These are phyloP conservation scores for Eupithecia centaureata DNA, from an alignment of 2,888 invertebrate species.

Conservation along the genomic window DNA sequence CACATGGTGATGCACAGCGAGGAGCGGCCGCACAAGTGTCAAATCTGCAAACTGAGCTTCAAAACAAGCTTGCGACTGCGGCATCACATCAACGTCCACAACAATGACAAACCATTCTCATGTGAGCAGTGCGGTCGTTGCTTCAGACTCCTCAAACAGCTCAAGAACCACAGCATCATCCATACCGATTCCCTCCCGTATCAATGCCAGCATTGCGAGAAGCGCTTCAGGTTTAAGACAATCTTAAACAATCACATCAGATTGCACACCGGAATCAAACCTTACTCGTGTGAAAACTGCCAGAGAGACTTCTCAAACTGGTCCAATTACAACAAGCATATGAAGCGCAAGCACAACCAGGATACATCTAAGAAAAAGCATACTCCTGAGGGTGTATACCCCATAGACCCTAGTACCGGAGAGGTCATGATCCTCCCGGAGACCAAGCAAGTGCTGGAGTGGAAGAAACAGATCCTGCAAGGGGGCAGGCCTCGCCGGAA, in stretches of 20 bases:
- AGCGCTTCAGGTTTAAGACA: constrained; percentile 80
- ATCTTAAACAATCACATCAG: constrained; percentile 78
- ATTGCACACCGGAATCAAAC: constrained; percentile 87
- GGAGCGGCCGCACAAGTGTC: constrained; percentile 62
- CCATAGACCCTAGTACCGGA: constrained; percentile 61
- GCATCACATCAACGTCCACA: constrained; percentile 59
- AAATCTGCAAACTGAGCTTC: constrained; percentile 66
- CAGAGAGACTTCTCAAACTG: constrained; percentile 88
- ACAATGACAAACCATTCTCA: constrained; percentile 56
- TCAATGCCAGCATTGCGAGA: constrained; percentile 87
- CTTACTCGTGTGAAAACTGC: constrained; percentile 88
- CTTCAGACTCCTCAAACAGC: constrained; percentile 58
- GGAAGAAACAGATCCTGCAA: constrained; percentile 59
- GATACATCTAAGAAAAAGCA: constrained; percentile 63
- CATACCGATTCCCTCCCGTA: constrained; percentile 89
- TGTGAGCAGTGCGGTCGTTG: constrained; percentile 62
- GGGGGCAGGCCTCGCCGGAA: constrained; percentile 45
- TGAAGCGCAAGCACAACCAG: constrained; percentile 88
- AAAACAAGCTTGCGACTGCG: constrained; percentile 55
- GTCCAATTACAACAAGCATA: constrained; percentile 91
- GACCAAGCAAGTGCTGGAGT: constrained; percentile 57
- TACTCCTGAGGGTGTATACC: constrained; percentile 69
- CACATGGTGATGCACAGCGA: constrained; percentile 66
- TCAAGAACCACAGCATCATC: constrained; percentile 87
- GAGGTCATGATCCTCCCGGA: constrained; percentile 53